These are phyloP conservation scores for Stigmatopora argus DNA, from an alignment of 2,113 vertebrate species.

Conservation along the genomic window DNA sequence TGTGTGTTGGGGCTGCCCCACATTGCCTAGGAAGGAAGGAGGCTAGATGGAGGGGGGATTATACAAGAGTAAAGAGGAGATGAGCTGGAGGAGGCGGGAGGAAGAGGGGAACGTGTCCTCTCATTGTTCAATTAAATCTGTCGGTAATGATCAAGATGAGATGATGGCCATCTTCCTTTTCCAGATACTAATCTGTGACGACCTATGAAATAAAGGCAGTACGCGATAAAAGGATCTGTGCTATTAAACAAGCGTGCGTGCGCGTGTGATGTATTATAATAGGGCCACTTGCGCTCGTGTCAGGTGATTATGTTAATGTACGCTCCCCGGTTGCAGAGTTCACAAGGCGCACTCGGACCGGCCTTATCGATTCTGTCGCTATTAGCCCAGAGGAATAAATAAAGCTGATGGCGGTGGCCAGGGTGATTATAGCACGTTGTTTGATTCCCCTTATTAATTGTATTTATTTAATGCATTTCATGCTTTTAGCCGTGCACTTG, in stretches of 20 bases:
- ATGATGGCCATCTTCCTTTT: constrained; percentile 69
- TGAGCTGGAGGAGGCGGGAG: constrained; percentile 32
- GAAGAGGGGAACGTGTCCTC: constrained; percentile 83
- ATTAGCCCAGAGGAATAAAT: constrained; percentile 73
- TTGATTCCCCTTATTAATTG: constrained; percentile 76
- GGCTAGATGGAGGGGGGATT: constrained; percentile 9
- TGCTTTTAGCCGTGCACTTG: constrained; percentile 74
- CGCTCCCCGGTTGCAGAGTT: constrained; percentile 46
- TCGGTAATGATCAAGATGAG: constrained; percentile 72
- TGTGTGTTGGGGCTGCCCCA: constrained; percentile 22
- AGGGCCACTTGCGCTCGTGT: constrained; percentile 43
- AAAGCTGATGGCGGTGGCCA: constrained; percentile 70
- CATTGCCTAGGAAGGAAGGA: constrained; percentile 30
- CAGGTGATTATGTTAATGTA: constrained; percentile 63
- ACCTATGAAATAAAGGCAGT: constrained; percentile 41
- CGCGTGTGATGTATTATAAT: constrained; percentile 48
- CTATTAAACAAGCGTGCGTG: constrained; percentile 28
- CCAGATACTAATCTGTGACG: constrained; percentile 60
- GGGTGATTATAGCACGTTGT: constrained; percentile 73
- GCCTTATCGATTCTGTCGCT: constrained; percentile 72
- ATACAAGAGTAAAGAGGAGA: constrained; percentile 4
- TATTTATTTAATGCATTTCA: constrained; percentile 80
- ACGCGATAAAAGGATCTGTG: constrained; percentile 29
- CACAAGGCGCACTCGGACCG: constrained; percentile 56
- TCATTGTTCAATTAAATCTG: constrained; percentile 83